Evolutionary conservation across 2,797 vertebrate genomes (phyloP), one percentile per base, ranked within the genome.

Genomic region (Pteropus rufus): DNA sequence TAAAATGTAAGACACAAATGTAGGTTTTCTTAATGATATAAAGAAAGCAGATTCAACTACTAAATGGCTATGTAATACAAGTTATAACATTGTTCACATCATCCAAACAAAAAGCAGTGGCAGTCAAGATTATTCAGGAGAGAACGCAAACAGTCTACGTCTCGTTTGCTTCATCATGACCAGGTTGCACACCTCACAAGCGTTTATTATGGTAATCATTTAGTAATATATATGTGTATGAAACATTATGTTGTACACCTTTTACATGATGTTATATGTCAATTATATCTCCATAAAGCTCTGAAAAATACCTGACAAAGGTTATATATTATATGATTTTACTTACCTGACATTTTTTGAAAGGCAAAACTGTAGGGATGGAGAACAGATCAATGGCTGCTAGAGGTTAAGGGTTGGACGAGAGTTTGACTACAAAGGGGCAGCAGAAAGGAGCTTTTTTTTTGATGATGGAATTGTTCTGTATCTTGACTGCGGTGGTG

Each of bases 131-230:
- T 62, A 62, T 76, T 41, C 56, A 88, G 19, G 44, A 73, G 65
- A 87, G 56, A 65, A 96, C 65, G 65, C 34, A 88, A 21, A 29
- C 11, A 90, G 39, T 80, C 58, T 44, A 44, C 10, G 44, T 44
- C 44, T 44, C 10, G 10, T 44, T 44, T 11, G 9, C 44, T 44
- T 44, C 10, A 44, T 44, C 44, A 44, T 44, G 44, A 44, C 44
- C 44, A 67, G 87, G 36, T 24, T 29, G 86, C 93, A 88, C 93
- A 98, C 98, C 31, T 9, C 24, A 98, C 87, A 89, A 96, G 80
- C 4, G 56, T 29, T 29, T 46, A 46, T n/a, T 62, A 26, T 44
- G 85, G 23, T 49, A 2, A 29, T 49, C 29, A 23, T 58, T 58
- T 56, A 29, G 14, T 36, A 70, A 41, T 72, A 24, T 29, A 9